A percentile compares a stretch with the other conserved stretches of the same genome.
These are phyloP conservation scores for Argya squamiceps DNA, from an alignment of 2,797 vertebrate genomes.

Conservation along the genomic window DNA sequence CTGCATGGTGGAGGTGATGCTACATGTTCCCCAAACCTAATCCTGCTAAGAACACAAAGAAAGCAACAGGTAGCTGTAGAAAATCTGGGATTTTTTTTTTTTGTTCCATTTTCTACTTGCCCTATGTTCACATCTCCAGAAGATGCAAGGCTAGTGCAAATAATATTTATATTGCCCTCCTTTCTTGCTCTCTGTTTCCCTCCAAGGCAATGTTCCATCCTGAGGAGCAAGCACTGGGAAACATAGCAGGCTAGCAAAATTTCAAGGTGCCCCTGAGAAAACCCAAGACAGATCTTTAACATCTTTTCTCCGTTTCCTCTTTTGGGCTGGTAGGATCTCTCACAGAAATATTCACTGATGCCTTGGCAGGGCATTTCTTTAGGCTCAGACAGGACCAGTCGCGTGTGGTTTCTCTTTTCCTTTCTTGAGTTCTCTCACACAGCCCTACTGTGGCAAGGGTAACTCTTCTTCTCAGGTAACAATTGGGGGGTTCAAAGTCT, in stretches of 20 bases:
- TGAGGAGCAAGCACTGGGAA: not conserved
- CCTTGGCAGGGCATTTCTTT: not conserved
- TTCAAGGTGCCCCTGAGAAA: not conserved
- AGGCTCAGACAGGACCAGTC: not conserved
- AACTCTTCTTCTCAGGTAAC: not conserved
- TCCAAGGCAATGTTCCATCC: not conserved
- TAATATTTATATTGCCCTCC: not conserved
- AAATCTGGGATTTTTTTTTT: not conserved
- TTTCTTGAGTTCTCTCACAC: fast-evolving
- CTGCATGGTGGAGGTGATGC: not conserved
- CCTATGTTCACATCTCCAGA: not conserved
- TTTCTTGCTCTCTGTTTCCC: not conserved
- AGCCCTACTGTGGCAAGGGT: not conserved
- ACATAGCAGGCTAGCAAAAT: not conserved
- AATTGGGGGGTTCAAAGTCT: not conserved
- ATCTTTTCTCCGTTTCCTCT: not conserved
- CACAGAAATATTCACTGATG: not conserved
- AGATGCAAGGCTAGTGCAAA: not conserved
- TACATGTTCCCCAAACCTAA: not conserved
- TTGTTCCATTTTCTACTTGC: not conserved
- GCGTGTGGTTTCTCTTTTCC: not conserved
- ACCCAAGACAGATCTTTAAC: not conserved
- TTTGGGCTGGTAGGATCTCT: not conserved
- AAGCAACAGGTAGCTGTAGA: not conserved
- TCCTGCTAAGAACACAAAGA: not conserved